Evolutionary conservation across 1,140 invertebrate genomes (phyloP), one percentile per base, ranked within the genome.

Genomic region (Uloborus diversus): DNA sequence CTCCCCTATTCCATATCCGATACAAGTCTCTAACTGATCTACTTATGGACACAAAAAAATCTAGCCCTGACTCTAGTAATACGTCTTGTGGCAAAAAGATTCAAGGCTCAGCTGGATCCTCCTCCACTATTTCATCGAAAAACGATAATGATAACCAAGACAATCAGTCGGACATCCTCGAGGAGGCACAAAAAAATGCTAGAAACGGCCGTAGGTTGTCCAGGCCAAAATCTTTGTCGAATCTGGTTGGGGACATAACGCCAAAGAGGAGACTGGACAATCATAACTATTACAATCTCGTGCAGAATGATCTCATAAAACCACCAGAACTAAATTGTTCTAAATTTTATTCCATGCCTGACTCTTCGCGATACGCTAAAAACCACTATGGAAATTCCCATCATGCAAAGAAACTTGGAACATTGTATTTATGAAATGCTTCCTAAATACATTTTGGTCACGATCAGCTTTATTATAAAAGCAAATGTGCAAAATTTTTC

Each of bases 11-110:
- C 86, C 93, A 93, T 84, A 93, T 94, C 80, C 89, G 93, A 0
- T 94, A 94, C 85, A 94, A 94, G 85, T 94, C 92, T 80, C 87
- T 94, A 28, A 93, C 91, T 13, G 94, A 94, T 85, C 89, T 94
- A 83, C 53, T 69, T 32, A 92, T 91, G 13, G 53, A 66, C 90
- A 92, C 93, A 84, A 86, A 93, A 65, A 93, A 78, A 28, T 57
- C 94, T 1, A 95, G 94, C 14, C 88, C 95, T 65, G 93, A 95
- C 84, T 95, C 94, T 20, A 94, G 93, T 86, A 78, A 78, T 7
- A 57, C 61, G 53, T 78, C 73, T 1, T 78, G 61, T 11, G 73
- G 73, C 0, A 73, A 73, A 14, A 65, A 64, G 5, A 23, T 25
- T 5, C 30, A 20, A 5, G 49, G 32, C 7, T 65, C 73, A 11